Evolutionary conservation across 1,140 invertebrate genomes (phyloP).

Genomic region (Trachelipus rathkii): DNA sequence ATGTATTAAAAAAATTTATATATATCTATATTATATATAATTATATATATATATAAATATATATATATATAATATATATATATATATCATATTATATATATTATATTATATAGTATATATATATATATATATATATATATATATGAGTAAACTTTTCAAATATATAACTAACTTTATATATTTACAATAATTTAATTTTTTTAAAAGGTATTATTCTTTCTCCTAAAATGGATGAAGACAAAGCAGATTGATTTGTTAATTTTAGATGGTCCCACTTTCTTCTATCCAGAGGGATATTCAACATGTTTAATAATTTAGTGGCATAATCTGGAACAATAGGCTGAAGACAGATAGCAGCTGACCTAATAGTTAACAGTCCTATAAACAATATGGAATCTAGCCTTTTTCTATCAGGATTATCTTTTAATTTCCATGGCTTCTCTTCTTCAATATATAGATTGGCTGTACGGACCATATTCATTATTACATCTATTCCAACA

Average conservation of each 20-base stretch:
- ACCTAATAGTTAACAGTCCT: constrained; percentile 74
- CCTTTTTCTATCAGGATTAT: constrained; percentile 50
- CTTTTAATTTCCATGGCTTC: constrained; percentile 82
- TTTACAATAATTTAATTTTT: too few species aligned
- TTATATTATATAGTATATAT: too few species aligned
- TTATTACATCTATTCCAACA: constrained; percentile 72
- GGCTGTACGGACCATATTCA: constrained; percentile 65
- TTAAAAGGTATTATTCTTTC: constrained; percentile 23
- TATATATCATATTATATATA: too few species aligned
- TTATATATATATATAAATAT: too few species aligned
- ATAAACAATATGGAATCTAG: constrained; percentile 72
- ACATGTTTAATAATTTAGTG: constrained; percentile 55
- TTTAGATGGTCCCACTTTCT: constrained; percentile 29
- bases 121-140: too few species aligned
- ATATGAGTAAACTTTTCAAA: too few species aligned
- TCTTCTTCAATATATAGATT: constrained; percentile 82
- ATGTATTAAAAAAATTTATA: too few species aligned
- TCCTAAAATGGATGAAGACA: constrained; percentile 20
- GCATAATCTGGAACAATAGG: constrained; percentile 77
- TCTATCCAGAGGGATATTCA: constrained; percentile 48
- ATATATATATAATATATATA: too few species aligned
- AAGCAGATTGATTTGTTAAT: neutral
- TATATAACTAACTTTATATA: too few species aligned
- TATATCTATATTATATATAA: too few species aligned
- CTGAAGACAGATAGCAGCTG: constrained; percentile 70